These are phyloP conservation scores for Montipora efflorescens DNA, from an alignment of 64 coral and sea anemone genomes.

Conservation along the genomic window DNA sequence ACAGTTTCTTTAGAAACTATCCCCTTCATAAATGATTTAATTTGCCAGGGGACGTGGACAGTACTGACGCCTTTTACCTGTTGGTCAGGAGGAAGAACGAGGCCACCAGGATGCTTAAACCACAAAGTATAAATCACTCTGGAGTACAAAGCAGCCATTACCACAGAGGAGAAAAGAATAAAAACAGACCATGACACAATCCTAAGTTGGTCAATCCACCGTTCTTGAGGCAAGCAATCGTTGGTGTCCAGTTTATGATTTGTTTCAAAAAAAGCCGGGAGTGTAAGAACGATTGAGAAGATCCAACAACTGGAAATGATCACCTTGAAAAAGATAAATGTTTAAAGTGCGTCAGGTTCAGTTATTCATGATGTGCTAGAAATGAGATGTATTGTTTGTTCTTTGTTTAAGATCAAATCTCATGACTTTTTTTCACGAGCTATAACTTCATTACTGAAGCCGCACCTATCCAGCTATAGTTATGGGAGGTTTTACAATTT, in stretches of 20 bases:
- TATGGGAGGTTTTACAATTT: no score
- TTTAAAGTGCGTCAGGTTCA: not conserved
- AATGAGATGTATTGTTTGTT: no score
- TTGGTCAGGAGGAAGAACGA: not conserved
- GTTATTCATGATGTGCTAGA: not conserved
- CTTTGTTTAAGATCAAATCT: no score
- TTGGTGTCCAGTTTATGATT: not conserved
- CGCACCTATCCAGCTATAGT: no score
- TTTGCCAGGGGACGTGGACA: not conserved
- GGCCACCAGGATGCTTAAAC: not conserved
- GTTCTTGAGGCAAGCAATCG: not conserved
- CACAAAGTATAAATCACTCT: conserved; percentile 50
- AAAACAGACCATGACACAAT: not conserved
- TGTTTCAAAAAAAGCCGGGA: not conserved
- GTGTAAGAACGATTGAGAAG: not conserved
- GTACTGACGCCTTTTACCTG: not conserved
- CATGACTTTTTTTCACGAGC: no score
- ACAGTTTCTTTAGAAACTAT: no score
- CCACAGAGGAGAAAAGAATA: not conserved
- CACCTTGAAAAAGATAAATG: not conserved
- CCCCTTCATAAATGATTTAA: no score
- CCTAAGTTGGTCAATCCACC: not conserved
- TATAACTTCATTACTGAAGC: no score
- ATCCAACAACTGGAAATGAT: conserved; percentile 19
- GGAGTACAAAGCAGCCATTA: conserved; percentile 42